Base-by-base conservation (phyloP, 1,140 invertebrate genomes). In the Anastrepha obliqua region DNA sequence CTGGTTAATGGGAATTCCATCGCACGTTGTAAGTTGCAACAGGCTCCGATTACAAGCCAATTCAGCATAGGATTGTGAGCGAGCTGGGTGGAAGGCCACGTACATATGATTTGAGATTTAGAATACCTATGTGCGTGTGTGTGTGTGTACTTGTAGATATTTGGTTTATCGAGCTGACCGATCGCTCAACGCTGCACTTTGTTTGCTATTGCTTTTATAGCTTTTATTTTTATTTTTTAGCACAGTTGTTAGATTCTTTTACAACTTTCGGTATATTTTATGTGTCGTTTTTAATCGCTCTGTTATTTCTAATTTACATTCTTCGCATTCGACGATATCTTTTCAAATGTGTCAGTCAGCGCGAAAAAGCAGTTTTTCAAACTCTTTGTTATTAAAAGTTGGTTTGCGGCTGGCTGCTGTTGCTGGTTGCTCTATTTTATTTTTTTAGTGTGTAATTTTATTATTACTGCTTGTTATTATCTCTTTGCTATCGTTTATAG, bases 281-380 rank as follows among this genome's bases (percentile, higher is more conserved):
- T 67, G 4, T 1, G 60, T 0, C 11, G 60, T 62, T 13, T 62
- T 17, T 62, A 62, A 13, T 62, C 15, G 17, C 15, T 62, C 4
- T 39, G 67, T 39, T 4, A 55, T 58, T 47, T 55, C 47, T 20
- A 81, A 81, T 55, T 58, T 58, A 55, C 44, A 58, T n/a, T 29
- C 74, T 55, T 9, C 9, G n/a, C 74, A 55, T 81, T 81, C 15
- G 44, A 13, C n/a, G 2, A n/a, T 74, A 47, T 81, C 55, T 51
- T n/a, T 58, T 2, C 74, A 81, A 58, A 20, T 81, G 74, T 81
- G 47, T 81, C 44, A 55, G 20, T 58, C 11, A 51, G 47, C n/a
- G 42, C 17, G n/a, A 81, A 81, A 81, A 20, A 81, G 6, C 74
- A 81, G 74, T 51, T 81, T 58, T 81, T 17, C 47, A 81, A 20